Base-by-base conservation (phyloP, 2,888 invertebrate genomes). In the Drosophila fungiperda region DNA sequence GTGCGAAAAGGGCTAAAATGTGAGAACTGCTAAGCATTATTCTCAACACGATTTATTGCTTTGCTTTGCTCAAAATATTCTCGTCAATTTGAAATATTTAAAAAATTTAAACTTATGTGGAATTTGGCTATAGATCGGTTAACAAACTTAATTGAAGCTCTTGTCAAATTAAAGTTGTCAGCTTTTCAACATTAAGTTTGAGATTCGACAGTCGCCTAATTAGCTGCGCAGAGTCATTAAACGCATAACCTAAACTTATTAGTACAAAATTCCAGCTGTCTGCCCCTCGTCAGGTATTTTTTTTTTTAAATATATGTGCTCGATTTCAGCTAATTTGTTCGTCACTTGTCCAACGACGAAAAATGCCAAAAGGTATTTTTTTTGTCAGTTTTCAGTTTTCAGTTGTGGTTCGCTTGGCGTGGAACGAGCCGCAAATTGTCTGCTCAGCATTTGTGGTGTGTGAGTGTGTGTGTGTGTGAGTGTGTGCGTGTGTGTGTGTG, bases 311-410 rank as follows among this genome's bases (percentile, higher is more conserved):
- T 70, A 77, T 73, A 76, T 62, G 69, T 66, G 80, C 80, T 85
- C 84, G 80, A 85, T 79, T 87, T 82, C 76, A 68, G 74, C 74
- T 87, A 86, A 86, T 85, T 86, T 87, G 83, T 82, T 86, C 85
- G 82, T 85, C 85, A 87, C 85, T 86, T 87, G 84, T 65, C 71
- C 81, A 82, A 23, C 58, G 8, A 23, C 54, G 8, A 45, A 60
- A 60, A 67, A 78, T 70, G 69, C 61, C 67, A 73, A 68, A 74
- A 73, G 49, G 72, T 35, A 57, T 67, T 55, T 70, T 54, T 40
- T 40, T 35, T 2, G n/a, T 40, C n/a, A 40, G n/a, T n/a, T n/a
- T 59, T 29, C 26, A 26, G 36, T 63, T 38, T 66, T 63, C 38
- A 49, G 42, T 49, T 49, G 54, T 45, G 20, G 20, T 20, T 1